Conservation (phyloP, 2,888 invertebrate species). For the Stramonita haemastoma region DNA sequence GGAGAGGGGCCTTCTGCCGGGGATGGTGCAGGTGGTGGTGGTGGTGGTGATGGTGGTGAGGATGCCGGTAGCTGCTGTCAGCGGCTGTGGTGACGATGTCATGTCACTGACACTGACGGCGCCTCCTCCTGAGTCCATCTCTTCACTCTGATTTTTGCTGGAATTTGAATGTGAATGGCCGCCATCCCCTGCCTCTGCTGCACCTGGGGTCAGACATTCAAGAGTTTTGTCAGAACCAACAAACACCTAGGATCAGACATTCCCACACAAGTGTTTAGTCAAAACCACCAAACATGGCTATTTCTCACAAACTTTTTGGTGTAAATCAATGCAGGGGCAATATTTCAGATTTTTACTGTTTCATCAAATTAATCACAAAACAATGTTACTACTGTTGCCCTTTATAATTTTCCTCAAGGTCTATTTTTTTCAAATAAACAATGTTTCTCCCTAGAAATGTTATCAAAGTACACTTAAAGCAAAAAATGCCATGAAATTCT, state of each 20-base stretch:
- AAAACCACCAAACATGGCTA: too few species aligned
- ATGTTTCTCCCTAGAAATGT: too few species aligned
- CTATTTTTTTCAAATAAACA: too few species aligned
- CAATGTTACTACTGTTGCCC: too few species aligned
- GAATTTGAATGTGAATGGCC: background rate
- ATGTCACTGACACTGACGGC: background rate
- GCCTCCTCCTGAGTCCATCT: background rate
- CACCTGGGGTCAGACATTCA: conserved; percentile 22
- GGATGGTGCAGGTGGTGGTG: background rate
- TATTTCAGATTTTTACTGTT: too few species aligned
- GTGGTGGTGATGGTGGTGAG: conserved; percentile 14
- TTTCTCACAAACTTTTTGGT: too few species aligned
- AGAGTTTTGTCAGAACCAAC: too few species aligned
- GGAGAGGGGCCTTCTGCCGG: background rate
- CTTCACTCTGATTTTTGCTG: background rate
- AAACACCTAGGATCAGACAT: background rate
- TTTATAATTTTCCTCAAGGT: too few species aligned
- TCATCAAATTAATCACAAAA: too few species aligned
- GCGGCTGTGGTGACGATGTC: background rate
- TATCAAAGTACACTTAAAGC: too few species aligned
- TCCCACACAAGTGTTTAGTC: background rate
- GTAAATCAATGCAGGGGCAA: too few species aligned
- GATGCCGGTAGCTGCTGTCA: background rate
- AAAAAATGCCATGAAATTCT: too few species aligned
- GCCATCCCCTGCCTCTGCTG: conserved; percentile 29